phyloP scores from a whole-genome alignment of 2,888 invertebrate genomes.

The Temnothorax ravouxi region DNA sequence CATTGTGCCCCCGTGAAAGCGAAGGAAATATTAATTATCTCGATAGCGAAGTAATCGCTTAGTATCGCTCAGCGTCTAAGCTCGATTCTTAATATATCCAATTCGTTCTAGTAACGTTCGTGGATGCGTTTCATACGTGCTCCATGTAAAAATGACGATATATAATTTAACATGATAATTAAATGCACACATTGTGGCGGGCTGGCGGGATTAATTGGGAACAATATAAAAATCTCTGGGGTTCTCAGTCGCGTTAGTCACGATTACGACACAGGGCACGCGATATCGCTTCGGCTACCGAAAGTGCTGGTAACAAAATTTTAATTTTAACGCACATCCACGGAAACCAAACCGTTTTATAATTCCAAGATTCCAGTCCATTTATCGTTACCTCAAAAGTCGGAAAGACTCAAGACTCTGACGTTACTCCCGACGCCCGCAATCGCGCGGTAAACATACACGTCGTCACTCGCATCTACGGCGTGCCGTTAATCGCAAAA shows the following conservation, averaged over 20 bases:
- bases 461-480: not conserved
- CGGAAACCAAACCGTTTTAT: no score
- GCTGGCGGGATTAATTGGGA: not conserved
- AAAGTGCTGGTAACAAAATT: not conserved
- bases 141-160: not conserved
- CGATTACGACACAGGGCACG: not conserved
- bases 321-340: not conserved
- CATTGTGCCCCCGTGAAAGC: constrained; percentile 45
- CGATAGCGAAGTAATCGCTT: constrained; percentile 13
- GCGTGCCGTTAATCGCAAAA: constrained; percentile 52
- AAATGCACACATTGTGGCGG: not conserved
- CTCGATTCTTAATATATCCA: not conserved
- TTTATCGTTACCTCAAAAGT: not conserved
- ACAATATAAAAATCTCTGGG: not conserved
- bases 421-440: not conserved
- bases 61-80: constrained; percentile 15
- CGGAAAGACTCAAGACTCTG: not conserved
- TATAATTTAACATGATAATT: not conserved
- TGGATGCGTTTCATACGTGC: not conserved
- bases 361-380: not conserved
- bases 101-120: not conserved
- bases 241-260: no score
- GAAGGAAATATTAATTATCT: constrained; percentile 49
- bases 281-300: not conserved
- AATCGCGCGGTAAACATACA: constrained; percentile 24